A percentile compares a stretch with the other conserved stretches of the same genome.
Evolutionary conservation across 2,797 vertebrate genomes (phyloP).

Genomic region (Micrastur ruficollis): DNA sequence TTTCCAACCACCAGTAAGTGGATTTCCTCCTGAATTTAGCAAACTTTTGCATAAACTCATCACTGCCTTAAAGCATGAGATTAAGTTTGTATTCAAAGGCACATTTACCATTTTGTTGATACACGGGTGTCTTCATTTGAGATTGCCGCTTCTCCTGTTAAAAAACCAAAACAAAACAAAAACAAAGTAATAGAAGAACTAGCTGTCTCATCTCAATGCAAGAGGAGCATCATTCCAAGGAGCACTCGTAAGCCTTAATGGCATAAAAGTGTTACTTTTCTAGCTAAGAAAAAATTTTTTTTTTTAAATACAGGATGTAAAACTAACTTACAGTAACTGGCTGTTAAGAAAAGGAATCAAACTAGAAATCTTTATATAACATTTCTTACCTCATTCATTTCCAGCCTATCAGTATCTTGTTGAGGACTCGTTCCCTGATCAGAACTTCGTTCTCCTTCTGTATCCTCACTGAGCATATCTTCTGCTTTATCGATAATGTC

Average conservation of each 20-base stretch:
- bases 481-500: conserved; percentile 98
- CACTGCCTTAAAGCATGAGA: background rate
- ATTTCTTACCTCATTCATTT: conserved; percentile 67
- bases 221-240: background rate
- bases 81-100: background rate
- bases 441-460: conserved; percentile 84
- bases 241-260: background rate
- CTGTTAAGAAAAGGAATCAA: background rate
- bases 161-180: background rate
- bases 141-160: conserved; percentile 77
- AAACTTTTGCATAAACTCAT: background rate
- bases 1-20: background rate
- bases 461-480: conserved; percentile 94
- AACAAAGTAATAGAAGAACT: background rate
- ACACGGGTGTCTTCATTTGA: conserved; percentile 83
- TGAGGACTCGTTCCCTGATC: conserved; percentile 84
- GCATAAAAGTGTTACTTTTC: background rate
- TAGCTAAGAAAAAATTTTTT: background rate
- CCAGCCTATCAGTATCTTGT: conserved; percentile 67
- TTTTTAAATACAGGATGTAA: background rate
- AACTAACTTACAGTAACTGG: background rate
- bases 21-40: background rate
- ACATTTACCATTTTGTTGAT: conserved; percentile 94
- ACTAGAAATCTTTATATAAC: background rate
- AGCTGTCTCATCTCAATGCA: background rate